Conservation (phyloP, 2,797 vertebrate species). For the Muscicapa striata region DNA sequence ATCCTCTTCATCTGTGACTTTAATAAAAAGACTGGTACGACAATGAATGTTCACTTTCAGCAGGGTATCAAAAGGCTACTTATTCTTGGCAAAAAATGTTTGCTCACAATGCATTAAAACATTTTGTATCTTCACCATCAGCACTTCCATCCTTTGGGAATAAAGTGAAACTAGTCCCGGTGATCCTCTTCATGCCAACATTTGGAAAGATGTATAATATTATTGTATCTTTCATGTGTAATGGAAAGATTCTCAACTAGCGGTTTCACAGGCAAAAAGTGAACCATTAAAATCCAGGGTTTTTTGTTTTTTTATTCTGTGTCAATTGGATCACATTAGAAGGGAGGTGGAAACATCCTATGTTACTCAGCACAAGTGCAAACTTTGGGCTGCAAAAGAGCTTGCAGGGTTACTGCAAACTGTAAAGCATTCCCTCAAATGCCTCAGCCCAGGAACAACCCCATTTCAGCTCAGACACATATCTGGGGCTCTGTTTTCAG, state of each 20-base stretch:
- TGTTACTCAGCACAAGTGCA: neutral
- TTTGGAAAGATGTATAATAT: neutral
- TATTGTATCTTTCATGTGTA: neutral
- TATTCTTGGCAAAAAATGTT: neutral
- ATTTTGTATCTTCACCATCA: neutral
- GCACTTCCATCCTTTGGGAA: rapidly evolving
- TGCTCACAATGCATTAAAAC: neutral
- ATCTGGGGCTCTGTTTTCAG: neutral
- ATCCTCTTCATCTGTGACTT: neutral
- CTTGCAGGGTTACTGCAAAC: neutral
- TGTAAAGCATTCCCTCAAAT: neutral
- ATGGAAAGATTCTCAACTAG: neutral
- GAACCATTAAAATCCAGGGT: neutral
- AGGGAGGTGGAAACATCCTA: neutral
- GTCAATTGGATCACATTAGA: neutral
- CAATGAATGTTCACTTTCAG: neutral
- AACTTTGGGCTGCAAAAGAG: neutral
- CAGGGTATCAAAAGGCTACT: neutral
- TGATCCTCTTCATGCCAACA: neutral
- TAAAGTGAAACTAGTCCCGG: neutral
- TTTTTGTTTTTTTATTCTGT: neutral
- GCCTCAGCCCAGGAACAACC: neutral
- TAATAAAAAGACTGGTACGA: neutral
- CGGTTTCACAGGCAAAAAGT: neutral
- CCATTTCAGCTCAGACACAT: neutral